Evolutionary conservation across 2,797 vertebrate species (phyloP).

Genomic region (Orientallactaga sibirica): DNA sequence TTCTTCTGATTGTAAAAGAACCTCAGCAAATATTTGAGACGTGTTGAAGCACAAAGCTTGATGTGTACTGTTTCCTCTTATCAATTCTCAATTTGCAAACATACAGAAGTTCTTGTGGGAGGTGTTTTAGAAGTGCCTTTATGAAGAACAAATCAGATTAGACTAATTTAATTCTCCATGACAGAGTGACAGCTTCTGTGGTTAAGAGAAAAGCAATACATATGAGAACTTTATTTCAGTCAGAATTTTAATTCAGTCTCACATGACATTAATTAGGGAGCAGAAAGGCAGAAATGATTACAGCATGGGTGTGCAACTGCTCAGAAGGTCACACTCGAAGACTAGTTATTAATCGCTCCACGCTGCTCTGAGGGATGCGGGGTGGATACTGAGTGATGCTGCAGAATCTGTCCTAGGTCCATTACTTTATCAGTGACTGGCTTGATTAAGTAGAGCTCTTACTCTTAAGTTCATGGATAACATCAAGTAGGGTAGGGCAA

Average conservation of each 20-base stretch:
- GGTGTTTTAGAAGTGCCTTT: slow-evolving; percentile 20
- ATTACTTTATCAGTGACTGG: slow-evolving; percentile 76
- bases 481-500: slow-evolving; percentile 61
- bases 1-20: slow-evolving; percentile 25
- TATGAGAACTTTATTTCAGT: slow-evolving; percentile 79
- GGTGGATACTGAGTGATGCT: slow-evolving; percentile 66
- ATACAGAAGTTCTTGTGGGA: slow-evolving; percentile 33
- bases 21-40: neutral
- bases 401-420: slow-evolving; percentile 59
- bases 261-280: slow-evolving; percentile 74
- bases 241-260: slow-evolving; percentile 76
- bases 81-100: slow-evolving; percentile 62
- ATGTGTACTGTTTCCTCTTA: slow-evolving; percentile 39
- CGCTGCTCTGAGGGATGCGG: neutral
- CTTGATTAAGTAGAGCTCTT: slow-evolving; percentile 72
- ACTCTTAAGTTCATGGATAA: slow-evolving; percentile 68
- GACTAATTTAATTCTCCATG: slow-evolving; percentile 73
- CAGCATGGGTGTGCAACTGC: slow-evolving; percentile 56
- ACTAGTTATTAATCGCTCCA: slow-evolving; percentile 75
- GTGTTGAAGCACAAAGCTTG: slow-evolving; percentile 29
- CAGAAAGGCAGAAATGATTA: slow-evolving; percentile 66
- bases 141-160: slow-evolving; percentile 76
- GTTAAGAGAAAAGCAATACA: slow-evolving; percentile 75
- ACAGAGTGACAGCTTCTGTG: slow-evolving; percentile 61
- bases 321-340: slow-evolving; percentile 75